Percentiles rank a stretch among this genome's conserved stretches.
These are phyloP conservation scores for Diplodus puntazzo DNA, from an alignment of 2,797 vertebrate genomes.

Conservation along the genomic window DNA sequence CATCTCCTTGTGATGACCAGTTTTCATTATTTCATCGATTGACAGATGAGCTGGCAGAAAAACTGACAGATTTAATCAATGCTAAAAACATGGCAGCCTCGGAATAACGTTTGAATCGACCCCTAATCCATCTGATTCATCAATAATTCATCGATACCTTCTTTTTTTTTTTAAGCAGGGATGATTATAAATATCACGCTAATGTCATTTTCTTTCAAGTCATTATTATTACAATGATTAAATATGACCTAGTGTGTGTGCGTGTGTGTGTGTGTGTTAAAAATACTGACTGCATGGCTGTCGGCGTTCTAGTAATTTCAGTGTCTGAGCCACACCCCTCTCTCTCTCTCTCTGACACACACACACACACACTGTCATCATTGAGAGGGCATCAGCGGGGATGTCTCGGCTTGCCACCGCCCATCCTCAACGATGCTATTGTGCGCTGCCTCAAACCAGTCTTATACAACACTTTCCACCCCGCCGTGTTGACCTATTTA, in stretches of 20 bases:
- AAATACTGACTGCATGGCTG: background rate
- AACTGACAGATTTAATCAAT: background rate
- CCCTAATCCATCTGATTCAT: background rate
- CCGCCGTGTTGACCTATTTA: constrained; percentile 54
- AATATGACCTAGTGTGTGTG: background rate
- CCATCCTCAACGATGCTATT: constrained; percentile 67
- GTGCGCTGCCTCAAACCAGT: constrained; percentile 11
- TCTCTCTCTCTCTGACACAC: background rate
- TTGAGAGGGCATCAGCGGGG: constrained; percentile 40
- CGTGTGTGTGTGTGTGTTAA: background rate
- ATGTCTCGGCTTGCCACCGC: constrained; percentile 68
- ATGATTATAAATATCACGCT: background rate
- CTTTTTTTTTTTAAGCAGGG: background rate
- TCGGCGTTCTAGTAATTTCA: constrained; percentile 21
- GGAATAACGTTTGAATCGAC: no score
- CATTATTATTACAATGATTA: background rate
- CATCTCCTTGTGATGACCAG: no score
- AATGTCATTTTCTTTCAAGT: no score
- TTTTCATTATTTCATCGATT: background rate
- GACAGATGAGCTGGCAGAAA: background rate
- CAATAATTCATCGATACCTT: no score
- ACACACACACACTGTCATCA: background rate
- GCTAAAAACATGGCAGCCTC: background rate
- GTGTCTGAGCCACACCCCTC: constrained; percentile 70
- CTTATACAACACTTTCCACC: constrained; percentile 38